Percentiles rank a stretch among this genome's conserved stretches.
phyloP scores from a whole-genome alignment of 1,140 invertebrate species.

The Drosophila miranda region DNA sequence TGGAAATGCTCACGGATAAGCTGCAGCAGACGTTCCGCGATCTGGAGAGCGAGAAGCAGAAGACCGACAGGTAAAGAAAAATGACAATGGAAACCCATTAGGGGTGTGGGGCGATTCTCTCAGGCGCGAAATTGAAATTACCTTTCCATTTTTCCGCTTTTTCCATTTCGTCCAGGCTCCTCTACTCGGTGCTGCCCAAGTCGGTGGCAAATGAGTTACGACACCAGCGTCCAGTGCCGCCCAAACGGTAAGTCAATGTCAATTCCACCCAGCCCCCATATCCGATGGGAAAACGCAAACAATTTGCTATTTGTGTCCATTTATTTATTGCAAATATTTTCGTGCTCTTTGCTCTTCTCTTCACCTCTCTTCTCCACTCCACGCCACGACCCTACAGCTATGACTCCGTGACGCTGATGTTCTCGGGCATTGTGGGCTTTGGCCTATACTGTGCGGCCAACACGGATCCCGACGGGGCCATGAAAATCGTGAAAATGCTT shows the following conservation, averaged over 20 bases:
- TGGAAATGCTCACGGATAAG: conserved; percentile 98
- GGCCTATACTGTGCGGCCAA: conserved; percentile 93
- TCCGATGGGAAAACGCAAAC: conserved; percentile 21
- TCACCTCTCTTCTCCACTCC: neutral
- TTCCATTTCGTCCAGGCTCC: conserved; percentile 85
- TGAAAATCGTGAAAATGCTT: conserved; percentile 96
- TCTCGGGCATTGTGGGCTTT: conserved; percentile 97
- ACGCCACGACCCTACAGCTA: conserved; percentile 84
- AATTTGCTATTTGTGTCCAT: conserved; percentile 52
- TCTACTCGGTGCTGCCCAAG: conserved; percentile 96
- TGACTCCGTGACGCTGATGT: conserved; percentile 94
- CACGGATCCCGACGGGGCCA: conserved; percentile 92
- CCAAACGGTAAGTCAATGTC: conserved; percentile 84
- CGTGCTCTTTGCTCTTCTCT: conserved; percentile 7
- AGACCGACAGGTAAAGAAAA: conserved; percentile 93
- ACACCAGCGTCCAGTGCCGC: conserved; percentile 93
- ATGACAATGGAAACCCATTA: conserved; percentile 56
- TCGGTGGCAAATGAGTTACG: conserved; percentile 96
- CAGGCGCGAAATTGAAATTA: conserved; percentile 79
- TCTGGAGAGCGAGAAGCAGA: conserved; percentile 97
- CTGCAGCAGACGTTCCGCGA: conserved; percentile 97
- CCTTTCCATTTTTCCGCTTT: conserved; percentile 58
- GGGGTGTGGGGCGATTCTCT: conserved; percentile 54
- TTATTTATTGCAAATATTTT: conserved; percentile 59
- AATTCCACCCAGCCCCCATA: conserved; percentile 17